These are phyloP conservation scores for Aviceda subcristata DNA, from an alignment of 2,113 vertebrate genomes.

Conservation along the genomic window DNA sequence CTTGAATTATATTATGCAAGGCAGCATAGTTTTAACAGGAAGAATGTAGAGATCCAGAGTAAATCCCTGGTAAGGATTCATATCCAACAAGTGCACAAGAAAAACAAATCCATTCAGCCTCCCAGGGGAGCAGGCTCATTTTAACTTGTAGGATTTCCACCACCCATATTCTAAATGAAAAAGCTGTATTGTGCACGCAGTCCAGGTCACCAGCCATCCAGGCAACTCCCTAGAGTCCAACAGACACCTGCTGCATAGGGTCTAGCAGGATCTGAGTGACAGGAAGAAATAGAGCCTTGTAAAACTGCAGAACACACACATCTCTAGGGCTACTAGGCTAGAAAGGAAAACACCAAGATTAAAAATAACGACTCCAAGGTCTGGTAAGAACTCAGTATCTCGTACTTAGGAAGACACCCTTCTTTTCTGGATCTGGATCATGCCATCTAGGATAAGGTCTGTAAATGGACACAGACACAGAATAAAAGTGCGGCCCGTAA, in stretches of 20 bases:
- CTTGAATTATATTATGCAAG: background rate
- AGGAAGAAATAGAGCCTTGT: background rate
- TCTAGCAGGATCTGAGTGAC: background rate
- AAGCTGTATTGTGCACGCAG: background rate
- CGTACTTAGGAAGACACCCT: background rate
- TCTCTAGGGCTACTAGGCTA: background rate
- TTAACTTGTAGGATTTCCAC: background rate
- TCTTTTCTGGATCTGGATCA: background rate
- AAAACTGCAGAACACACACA: background rate
- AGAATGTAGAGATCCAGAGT: background rate
- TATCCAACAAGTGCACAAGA: background rate
- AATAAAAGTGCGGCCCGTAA: background rate
- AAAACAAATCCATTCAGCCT: background rate
- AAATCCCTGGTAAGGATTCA: background rate
- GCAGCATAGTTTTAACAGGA: background rate
- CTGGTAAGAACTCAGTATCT: background rate
- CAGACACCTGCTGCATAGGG: background rate
- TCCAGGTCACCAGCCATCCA: too few species aligned
- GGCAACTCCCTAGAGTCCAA: background rate
- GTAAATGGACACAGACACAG: background rate
- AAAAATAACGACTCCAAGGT: background rate
- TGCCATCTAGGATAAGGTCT: background rate
- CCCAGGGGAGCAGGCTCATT: background rate
- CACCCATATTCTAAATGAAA: background rate
- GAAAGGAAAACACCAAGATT: background rate